These are phyloP conservation scores for Drosophila gaucha DNA, from an alignment of 2,888 invertebrate species.

Conservation along the genomic window DNA sequence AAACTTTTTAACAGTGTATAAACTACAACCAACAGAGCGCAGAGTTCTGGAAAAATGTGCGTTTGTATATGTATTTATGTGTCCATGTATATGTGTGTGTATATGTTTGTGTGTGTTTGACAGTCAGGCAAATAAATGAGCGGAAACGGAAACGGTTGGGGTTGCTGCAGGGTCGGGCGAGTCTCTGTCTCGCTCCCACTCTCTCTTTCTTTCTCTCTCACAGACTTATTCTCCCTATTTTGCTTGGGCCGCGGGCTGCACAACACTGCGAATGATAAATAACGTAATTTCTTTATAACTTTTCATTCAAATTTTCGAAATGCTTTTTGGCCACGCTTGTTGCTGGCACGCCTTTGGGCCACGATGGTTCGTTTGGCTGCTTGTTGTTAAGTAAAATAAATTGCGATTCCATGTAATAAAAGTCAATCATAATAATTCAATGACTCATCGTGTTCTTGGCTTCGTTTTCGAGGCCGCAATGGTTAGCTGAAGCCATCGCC, in stretches of 20 bases:
- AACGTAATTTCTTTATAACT: conserved; percentile 78
- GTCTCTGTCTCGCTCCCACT: conserved; percentile 7
- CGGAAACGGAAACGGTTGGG: conserved; percentile 77
- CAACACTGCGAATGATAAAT: conserved; percentile 74
- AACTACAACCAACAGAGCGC: conserved; percentile 52
- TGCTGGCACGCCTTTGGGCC: conserved; percentile 29
- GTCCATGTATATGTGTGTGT: conserved; percentile 4
- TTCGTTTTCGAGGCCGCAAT: conserved; percentile 27
- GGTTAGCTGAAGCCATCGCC: conserved; percentile 25
- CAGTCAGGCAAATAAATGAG: conserved; percentile 75
- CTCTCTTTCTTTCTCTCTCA: neutral
- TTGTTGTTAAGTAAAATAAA: conserved; percentile 80
- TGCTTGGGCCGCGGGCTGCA: conserved; percentile 31
- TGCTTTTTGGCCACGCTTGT: conserved; percentile 54
- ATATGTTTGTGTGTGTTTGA: conserved; percentile 54
- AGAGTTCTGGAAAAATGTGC: conserved; percentile 13
- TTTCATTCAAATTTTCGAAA: conserved; percentile 72
- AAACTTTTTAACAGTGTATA: conserved; percentile 70
- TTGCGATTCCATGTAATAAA: conserved; percentile 79
- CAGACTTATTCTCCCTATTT: neutral
- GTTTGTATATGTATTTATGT: conserved; percentile 21
- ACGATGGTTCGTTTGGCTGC: conserved; percentile 36
- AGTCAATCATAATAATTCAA: conserved; percentile 81
- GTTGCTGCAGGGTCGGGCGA: conserved; percentile 37
- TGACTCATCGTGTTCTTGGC: conserved; percentile 60